Percentiles rank a stretch among this genome's conserved stretches.
Conservation (phyloP, 2,113 vertebrate species). For the Xiphias gladius region DNA sequence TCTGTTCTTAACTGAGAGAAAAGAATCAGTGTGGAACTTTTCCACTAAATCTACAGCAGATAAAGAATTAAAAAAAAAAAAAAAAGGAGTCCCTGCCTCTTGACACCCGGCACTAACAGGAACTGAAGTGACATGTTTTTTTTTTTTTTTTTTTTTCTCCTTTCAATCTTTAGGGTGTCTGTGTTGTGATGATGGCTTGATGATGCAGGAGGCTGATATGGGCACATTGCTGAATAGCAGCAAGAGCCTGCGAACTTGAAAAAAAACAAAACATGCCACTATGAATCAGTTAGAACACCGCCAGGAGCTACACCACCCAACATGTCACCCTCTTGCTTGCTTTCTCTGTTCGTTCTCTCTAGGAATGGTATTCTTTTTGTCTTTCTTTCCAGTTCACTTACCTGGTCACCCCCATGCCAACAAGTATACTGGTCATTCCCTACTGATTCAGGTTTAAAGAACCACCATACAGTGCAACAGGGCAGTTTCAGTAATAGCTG, state of each 20-base stretch:
- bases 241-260: conserved; percentile 39
- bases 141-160: neutral
- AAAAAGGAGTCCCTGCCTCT: neutral
- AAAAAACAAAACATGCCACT: conserved; percentile 71
- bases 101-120: neutral
- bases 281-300: conserved; percentile 53
- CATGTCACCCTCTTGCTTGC: conserved; percentile 9
- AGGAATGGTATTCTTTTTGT: neutral
- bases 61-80: neutral
- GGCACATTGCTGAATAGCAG: conserved; percentile 62
- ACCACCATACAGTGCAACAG: neutral
- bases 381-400: conserved; percentile 34
- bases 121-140: conserved; percentile 26
- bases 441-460: neutral
- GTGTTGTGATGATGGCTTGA: neutral
- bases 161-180: neutral
- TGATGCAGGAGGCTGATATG: conserved; percentile 34
- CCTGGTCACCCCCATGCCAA: neutral
- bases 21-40: no score
- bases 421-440: neutral
- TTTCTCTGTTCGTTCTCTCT: neutral
- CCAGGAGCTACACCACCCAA: conserved; percentile 10
- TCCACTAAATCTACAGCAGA: no score
- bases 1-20: no score
- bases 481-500: neutral